Conservation (phyloP, 2,797 vertebrate genomes). For the Triplophysa yarkandensis region DNA sequence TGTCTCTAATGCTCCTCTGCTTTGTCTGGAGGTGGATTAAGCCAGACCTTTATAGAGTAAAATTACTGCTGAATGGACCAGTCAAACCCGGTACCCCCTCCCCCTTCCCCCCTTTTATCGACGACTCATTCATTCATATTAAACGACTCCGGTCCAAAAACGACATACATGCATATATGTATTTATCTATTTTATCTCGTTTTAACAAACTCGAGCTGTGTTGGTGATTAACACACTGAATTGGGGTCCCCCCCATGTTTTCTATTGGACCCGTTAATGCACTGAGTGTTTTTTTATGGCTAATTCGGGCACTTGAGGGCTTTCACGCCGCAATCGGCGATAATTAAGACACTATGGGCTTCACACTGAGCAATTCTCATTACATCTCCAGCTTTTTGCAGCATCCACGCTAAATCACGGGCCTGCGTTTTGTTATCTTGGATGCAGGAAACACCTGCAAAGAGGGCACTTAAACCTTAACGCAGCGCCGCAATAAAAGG, state of each 20-base stretch:
- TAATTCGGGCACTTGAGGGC: constrained; percentile 64
- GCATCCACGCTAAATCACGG: constrained; percentile 14
- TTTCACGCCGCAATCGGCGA: constrained; percentile 66
- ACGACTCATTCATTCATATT: constrained; percentile 76
- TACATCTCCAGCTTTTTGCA: constrained; percentile 54
- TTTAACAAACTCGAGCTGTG: constrained; percentile 54
- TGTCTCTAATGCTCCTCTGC: constrained; percentile 68
- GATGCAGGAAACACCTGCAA: constrained; percentile 49
- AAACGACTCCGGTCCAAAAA: constrained; percentile 70
- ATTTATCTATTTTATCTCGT: constrained; percentile 67
- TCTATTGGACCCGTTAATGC: constrained; percentile 39
- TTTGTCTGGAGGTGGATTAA: constrained; percentile 67
- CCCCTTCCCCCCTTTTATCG: constrained; percentile 56
- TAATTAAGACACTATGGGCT: constrained; percentile 72
- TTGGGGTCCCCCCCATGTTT: constrained; percentile 10
- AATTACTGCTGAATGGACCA: constrained; percentile 76
- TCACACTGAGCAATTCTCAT: constrained; percentile 44
- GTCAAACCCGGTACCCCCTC: constrained; percentile 72
- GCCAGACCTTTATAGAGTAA: constrained; percentile 70
- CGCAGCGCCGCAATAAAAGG: constrained; percentile 23
- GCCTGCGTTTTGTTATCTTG: background rate
- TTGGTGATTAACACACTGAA: constrained; percentile 35
- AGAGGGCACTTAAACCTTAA: constrained; percentile 40
- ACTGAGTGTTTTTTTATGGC: constrained; percentile 56
- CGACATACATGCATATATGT: constrained; percentile 45